A percentile compares a stretch with the other conserved stretches of the same genome.
phyloP scores from a whole-genome alignment of 2,888 invertebrate genomes.

The Falcaria lacertinaria region DNA sequence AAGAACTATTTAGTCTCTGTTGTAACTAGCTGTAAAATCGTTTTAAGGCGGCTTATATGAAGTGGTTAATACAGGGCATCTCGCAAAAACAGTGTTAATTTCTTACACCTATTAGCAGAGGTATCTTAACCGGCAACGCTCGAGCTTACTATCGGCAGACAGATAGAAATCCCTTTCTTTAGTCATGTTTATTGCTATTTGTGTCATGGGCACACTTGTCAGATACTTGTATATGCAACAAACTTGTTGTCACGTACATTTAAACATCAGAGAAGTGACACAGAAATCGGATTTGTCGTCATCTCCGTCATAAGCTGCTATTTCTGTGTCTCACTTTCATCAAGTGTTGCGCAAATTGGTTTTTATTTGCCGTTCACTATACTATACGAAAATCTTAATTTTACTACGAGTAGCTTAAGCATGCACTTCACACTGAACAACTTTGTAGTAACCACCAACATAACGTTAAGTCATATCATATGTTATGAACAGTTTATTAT shows the following conservation, averaged over 20 bases:
- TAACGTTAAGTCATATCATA: no score
- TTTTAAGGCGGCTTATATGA: slow-evolving; percentile 49
- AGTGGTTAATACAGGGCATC: slow-evolving; percentile 42
- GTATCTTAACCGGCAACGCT: slow-evolving; percentile 45
- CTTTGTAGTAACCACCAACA: no score
- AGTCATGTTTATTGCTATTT: slow-evolving; percentile 41
- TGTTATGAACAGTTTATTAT: no score
- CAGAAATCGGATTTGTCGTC: slow-evolving; percentile 12
- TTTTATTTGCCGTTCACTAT: no score
- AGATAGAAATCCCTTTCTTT: slow-evolving; percentile 50
- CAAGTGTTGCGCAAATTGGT: no score
- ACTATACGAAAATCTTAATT: no score
- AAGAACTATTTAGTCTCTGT: background rate
- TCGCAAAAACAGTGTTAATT: slow-evolving; percentile 60
- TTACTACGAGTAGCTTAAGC: no score
- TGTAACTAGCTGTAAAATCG: slow-evolving; percentile 27
- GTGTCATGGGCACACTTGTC: slow-evolving; percentile 43
- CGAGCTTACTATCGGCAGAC: slow-evolving; percentile 43
- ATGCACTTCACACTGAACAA: no score
- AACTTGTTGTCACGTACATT: slow-evolving; percentile 42
- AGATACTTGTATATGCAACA: slow-evolving; percentile 14
- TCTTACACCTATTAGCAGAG: slow-evolving; percentile 54
- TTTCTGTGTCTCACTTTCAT: slow-evolving; percentile 17
- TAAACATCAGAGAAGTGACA: slow-evolving; percentile 40
- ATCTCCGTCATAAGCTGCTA: slow-evolving; percentile 18